Evolutionary conservation across 2,888 invertebrate species (phyloP).

Genomic region (Metellina segmentata): DNA sequence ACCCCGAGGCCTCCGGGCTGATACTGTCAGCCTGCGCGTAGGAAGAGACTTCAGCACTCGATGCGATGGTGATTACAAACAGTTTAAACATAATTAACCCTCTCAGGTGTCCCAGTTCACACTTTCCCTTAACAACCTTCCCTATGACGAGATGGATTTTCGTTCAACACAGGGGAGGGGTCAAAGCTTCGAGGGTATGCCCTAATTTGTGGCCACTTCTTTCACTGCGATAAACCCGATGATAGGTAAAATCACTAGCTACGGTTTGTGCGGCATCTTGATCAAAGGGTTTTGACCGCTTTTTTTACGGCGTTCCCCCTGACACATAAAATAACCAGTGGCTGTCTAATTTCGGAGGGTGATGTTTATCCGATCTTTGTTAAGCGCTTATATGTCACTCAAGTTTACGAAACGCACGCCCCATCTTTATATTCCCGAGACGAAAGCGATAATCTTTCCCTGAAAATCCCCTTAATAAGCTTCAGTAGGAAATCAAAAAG

Average conservation of each 20-base stretch:
- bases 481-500: background rate
- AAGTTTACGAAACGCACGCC: too few relatives aligned
- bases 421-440: too few relatives aligned
- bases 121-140: conserved; percentile 23
- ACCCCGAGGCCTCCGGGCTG: background rate
- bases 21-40: conserved; percentile 25
- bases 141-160: background rate
- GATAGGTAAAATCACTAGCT: conserved; percentile 36
- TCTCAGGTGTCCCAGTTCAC: conserved; percentile 47
- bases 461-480: too few relatives aligned
- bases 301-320: too few relatives aligned
- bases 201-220: conserved; percentile 43
- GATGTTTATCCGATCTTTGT: too few relatives aligned
- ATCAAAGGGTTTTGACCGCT: too few relatives aligned
- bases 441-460: too few relatives aligned
- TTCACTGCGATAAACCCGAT: conserved; percentile 9
- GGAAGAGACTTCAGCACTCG: conserved; percentile 26
- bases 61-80: conserved; percentile 44
- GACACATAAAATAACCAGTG: too few relatives aligned
- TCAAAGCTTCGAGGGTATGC: conserved; percentile 38
- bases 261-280: background rate
- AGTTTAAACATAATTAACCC: conserved; percentile 70
- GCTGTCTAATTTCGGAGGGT: too few relatives aligned
- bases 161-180: conserved; percentile 31
- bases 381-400: too few relatives aligned